phyloP scores from a whole-genome alignment of 2,888 invertebrate genomes.

The Agriotes lineatus region DNA sequence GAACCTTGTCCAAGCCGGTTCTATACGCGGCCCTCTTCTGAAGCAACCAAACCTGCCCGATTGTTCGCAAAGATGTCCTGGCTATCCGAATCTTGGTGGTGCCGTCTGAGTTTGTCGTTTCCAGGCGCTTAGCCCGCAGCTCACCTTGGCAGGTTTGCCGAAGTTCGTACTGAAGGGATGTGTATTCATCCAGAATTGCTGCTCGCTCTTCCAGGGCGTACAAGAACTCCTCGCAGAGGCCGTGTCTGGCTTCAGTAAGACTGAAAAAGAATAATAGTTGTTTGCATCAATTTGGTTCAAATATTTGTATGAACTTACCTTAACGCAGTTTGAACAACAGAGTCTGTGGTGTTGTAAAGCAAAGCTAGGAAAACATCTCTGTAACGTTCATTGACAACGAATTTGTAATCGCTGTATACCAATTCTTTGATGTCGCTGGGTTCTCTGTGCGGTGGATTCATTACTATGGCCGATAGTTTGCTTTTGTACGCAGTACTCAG shows the following conservation, averaged over 20 bases:
- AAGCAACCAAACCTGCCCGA: conserved; percentile 40
- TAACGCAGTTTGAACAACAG: conserved; percentile 22
- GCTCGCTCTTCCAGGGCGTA: conserved; percentile 29
- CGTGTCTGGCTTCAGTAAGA: background rate
- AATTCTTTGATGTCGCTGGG: conserved; percentile 34
- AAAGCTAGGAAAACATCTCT: conserved; percentile 36
- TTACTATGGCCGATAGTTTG: conserved; percentile 36
- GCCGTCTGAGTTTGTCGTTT: background rate
- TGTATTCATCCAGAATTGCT: conserved; percentile 42
- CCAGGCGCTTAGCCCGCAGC: background rate
- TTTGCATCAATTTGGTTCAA: too few relatives aligned
- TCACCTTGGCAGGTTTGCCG: conserved; percentile 18
- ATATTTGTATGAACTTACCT: too few relatives aligned
- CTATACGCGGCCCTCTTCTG: conserved; percentile 35
- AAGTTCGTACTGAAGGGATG: conserved; percentile 43
- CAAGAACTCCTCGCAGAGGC: conserved; percentile 40
- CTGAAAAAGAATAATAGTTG: too few relatives aligned
- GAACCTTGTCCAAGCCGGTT: conserved; percentile 26
- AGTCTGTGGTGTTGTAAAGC: conserved; percentile 30
- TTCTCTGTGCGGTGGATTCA: conserved; percentile 41
- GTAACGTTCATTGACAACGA: conserved; percentile 35
- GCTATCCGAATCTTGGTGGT: conserved; percentile 36
- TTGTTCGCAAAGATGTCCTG: conserved; percentile 27
- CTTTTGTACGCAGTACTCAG: conserved; percentile 41
- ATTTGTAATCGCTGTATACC: conserved; percentile 28